Conservation (phyloP, 2,113 vertebrate genomes). For the Podarcis raffonei region DNA sequence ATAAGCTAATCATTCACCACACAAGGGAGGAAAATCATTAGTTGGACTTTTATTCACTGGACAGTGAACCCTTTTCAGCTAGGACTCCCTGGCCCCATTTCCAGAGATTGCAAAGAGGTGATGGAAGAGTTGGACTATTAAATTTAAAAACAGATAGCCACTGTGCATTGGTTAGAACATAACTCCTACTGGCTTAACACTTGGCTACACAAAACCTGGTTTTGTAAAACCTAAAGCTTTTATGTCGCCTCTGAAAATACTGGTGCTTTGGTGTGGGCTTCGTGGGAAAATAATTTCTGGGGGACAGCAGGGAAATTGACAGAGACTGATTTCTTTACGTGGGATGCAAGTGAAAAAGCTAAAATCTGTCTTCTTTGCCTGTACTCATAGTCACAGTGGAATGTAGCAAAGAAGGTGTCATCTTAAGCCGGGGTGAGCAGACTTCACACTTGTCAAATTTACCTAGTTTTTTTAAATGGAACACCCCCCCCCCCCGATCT, state of each 20-base stretch:
- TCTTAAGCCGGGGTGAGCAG: not conserved
- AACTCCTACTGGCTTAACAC: not conserved
- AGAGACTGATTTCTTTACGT: not conserved
- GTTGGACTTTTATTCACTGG: constrained; percentile 2
- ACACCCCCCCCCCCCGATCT: too few species aligned
- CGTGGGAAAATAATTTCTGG: not conserved
- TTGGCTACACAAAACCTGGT: not conserved
- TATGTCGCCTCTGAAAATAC: not conserved
- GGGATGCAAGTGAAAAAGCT: too few species aligned
- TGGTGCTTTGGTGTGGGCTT: too few species aligned
- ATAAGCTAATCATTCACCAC: not conserved
- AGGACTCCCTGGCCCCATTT: not conserved
- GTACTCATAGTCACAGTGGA: not conserved
- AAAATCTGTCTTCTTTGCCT: too few species aligned
- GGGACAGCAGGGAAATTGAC: too few species aligned
- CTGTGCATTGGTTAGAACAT: not conserved
- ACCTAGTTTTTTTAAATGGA: too few species aligned
- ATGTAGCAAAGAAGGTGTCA: not conserved
- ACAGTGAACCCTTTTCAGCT: not conserved
- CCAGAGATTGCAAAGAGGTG: too few species aligned
- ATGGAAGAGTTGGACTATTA: too few species aligned
- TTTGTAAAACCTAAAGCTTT: not conserved
- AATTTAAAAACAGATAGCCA: not conserved
- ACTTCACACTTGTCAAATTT: too few species aligned
- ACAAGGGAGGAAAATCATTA: not conserved